Evolutionary conservation across 64 coral and sea anemone species (phyloP), one percentile per base, ranked within the genome.

Genomic region (Porites lutea): DNA sequence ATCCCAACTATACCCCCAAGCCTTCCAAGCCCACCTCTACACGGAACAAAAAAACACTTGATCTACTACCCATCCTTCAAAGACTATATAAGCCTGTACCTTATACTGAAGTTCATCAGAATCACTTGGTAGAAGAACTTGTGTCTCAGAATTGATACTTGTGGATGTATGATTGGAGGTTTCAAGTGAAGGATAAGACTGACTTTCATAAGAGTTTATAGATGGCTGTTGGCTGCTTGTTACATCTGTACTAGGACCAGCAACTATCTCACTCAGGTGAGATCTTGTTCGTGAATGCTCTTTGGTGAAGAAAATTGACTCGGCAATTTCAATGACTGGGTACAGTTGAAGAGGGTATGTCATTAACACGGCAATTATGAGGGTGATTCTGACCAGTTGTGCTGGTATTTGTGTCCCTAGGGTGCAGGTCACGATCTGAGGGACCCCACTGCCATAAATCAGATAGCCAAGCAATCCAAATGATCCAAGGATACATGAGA

Each of bases 381-480:
- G 91, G 5, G 94, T 99, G 0, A 91, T 58, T 54, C 94, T 85
- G 52, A 99, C 71, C 10, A 90, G 45, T 19, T 96, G 88, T 10
- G 97, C 83, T 6, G 90, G 50, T 8, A 82, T 53, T 14, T 88
- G 78, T 15, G 88, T 72, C 2, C 83, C 74, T 6, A 99, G 78
- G 4, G 77, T 96, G 22, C 96, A 84, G 79, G 94, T 99, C 2
- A 99, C 88, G 48, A 96, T 90, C 83, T 99, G 97, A 83, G 94
- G 94, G 59, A 99, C 94, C 15, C 86, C 59, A 60, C 86, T 76
- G 52, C 83, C 91, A 50, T 96, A 99, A 86, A 96, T 87, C 9
- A 96, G 72, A 74, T 96, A 99, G 27, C 97, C 97, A 52, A 99
- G 67, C 48, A 99, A 81, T 20, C 97, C 97, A 94, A 99, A 99